Evolutionary conservation across 2,888 invertebrate genomes (phyloP).

Genomic region (Brachyptera putata): DNA sequence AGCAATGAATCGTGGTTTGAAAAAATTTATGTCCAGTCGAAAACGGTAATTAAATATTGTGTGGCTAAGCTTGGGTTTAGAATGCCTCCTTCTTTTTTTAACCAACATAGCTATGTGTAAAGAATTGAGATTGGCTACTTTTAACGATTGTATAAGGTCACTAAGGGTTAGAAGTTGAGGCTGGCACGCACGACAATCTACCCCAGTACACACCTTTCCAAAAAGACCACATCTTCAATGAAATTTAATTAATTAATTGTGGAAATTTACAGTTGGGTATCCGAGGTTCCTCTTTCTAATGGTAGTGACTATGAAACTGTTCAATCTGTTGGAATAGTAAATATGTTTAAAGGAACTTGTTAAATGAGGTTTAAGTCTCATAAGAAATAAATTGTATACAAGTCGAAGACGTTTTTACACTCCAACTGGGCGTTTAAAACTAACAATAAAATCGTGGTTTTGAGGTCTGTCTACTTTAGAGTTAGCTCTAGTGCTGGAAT

Average conservation of each 20-base stretch:
- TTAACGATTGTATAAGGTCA: conserved; percentile 31
- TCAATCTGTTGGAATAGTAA: background rate
- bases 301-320: background rate
- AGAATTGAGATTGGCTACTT: conserved; percentile 31
- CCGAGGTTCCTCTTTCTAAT: background rate
- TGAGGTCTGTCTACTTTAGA: no score
- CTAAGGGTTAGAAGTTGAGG: background rate
- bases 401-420: background rate
- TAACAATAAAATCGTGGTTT: conserved; percentile 15
- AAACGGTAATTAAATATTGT: conserved; percentile 26
- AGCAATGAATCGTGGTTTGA: conserved; percentile 20
- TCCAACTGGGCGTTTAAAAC: conserved; percentile 15
- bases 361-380: conserved; percentile 1
- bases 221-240: background rate
- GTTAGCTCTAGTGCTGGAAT: no score
- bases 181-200: background rate
- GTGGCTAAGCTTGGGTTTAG: conserved; percentile 5
- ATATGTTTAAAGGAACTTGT: background rate
- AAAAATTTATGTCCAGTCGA: conserved; percentile 25
- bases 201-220: conserved; percentile 1
- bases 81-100: background rate
- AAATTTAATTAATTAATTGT: background rate
- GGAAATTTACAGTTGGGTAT: background rate
- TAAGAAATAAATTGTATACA: background rate
- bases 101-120: background rate